These are phyloP conservation scores for Xenopus petersii DNA, from an alignment of 2,797 vertebrate species.

Conservation along the genomic window DNA sequence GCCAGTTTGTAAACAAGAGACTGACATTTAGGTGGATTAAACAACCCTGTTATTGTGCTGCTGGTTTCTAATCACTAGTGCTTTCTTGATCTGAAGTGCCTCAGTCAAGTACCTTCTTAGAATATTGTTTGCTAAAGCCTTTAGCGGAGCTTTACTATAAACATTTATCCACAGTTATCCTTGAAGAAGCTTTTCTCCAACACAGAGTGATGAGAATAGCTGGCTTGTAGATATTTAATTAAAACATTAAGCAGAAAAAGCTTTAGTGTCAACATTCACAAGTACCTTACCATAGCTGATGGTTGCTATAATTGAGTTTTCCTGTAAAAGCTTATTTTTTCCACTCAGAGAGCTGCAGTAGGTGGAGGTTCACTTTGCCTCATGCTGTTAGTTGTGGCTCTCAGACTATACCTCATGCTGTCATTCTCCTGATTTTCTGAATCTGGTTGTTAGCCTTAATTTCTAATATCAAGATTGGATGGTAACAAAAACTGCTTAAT, in stretches of 20 bases:
- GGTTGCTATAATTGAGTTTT: conserved; percentile 68
- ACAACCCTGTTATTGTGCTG: conserved; percentile 62
- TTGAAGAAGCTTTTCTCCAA: conserved; percentile 65
- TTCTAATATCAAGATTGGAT: conserved; percentile 70
- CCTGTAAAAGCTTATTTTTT: conserved; percentile 54
- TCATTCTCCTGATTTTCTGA: conserved; percentile 64
- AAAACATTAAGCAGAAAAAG: conserved; percentile 73
- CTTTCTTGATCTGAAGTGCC: conserved; percentile 67
- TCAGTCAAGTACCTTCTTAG: conserved; percentile 56
- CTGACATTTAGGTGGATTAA: conserved; percentile 77
- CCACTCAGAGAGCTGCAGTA: conserved; percentile 61
- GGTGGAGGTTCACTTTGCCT: conserved; percentile 65
- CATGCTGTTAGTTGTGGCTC: conserved; percentile 73
- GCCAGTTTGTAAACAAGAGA: conserved; percentile 69
- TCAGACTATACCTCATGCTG: conserved; percentile 69
- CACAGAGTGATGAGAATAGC: conserved; percentile 64
- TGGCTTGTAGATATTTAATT: conserved; percentile 77
- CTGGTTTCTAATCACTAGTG: conserved; percentile 65
- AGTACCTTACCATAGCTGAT: conserved; percentile 60
- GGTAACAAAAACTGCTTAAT: conserved; percentile 65
- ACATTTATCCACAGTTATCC: conserved; percentile 75
- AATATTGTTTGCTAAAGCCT: conserved; percentile 69
- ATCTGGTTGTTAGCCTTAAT: conserved; percentile 72
- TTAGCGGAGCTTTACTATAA: conserved; percentile 65
- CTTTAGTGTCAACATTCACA: conserved; percentile 68